Conservation (phyloP, 2,113 vertebrate species). For the Stegostoma tigrinum region DNA sequence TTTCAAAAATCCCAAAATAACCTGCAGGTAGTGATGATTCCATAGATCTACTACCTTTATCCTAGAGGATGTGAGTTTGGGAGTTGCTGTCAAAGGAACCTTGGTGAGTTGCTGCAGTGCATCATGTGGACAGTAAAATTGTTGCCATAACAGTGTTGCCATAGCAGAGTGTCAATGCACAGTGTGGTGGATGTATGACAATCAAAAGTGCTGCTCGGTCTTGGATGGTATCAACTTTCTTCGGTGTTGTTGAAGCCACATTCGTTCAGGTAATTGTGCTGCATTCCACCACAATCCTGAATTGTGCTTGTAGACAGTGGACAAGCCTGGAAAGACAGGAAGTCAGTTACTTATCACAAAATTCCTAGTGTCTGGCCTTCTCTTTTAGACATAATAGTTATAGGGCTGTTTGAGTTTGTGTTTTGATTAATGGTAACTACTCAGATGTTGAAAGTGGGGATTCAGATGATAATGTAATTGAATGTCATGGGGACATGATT, state of each 20-base stretch:
- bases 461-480: neutral
- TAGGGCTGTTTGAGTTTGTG: neutral
- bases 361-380: neutral
- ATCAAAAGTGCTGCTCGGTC: neutral
- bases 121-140: too few species aligned
- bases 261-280: neutral
- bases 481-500: neutral
- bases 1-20: too few species aligned
- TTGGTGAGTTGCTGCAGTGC: too few species aligned
- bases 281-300: neutral
- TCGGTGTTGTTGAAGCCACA: neutral
- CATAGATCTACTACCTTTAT: too few species aligned
- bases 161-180: too few species aligned
- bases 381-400: neutral
- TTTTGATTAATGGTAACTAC: neutral
- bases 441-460: neutral
- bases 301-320: neutral
- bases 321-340: neutral
- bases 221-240: neutral
- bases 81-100: too few species aligned
- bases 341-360: neutral
- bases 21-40: too few species aligned
- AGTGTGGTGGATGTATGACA: too few species aligned
- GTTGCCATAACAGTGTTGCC: too few species aligned
- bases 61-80: too few species aligned